Evolutionary conservation across 1,140 invertebrate species (phyloP), one percentile per base, ranked within the genome.

Genomic region (Aplysia californica): DNA sequence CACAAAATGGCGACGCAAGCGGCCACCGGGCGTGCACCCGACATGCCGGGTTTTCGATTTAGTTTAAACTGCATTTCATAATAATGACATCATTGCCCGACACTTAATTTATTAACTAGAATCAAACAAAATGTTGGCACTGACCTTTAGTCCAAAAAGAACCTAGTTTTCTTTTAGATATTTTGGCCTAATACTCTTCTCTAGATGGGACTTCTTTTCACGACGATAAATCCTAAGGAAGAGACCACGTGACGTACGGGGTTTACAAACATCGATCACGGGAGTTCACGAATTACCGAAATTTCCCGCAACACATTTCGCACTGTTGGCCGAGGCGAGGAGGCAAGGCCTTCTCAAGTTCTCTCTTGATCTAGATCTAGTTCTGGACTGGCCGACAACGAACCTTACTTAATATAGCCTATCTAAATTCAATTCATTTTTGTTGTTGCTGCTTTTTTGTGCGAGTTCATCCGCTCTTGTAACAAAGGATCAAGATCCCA

Each of bases 91-190:
- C n/a, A n/a, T n/a, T n/a, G n/a, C n/a, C n/a, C 23, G 58, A 59
- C 6, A 5, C 6, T 59, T 23, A 15, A 59, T 15, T 29, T 59
- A 15, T 10, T 23, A 21, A 23, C 31, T 23, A 23, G 6, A 23
- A 15, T 15, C 31, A 59, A 29, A 23, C 21, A 29, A 5, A 15
- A 59, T 23, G 21, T 59, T 2, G 21, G 50, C 23, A 41, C 66
- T 23, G 3, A 68, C 66, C 66, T 68, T 68, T n/a, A 44, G 31
- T 23, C 50, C 23, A 39, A 68, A 44, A 68, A 44, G 31, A 71
- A n/a, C 20, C 68, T 71, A 71, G 26, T 72, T n/a, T 72, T 66
- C n/a, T 55, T 75, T 58, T 67, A 68, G 61, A 58, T 67, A 74
- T 26, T 31, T 26, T n/a, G 65, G 6, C 44, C 41, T 56, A 67